Evolutionary conservation across 2,797 vertebrate genomes (phyloP), one percentile per base, ranked within the genome.

Genomic region (Pachyuromys duprasi): DNA sequence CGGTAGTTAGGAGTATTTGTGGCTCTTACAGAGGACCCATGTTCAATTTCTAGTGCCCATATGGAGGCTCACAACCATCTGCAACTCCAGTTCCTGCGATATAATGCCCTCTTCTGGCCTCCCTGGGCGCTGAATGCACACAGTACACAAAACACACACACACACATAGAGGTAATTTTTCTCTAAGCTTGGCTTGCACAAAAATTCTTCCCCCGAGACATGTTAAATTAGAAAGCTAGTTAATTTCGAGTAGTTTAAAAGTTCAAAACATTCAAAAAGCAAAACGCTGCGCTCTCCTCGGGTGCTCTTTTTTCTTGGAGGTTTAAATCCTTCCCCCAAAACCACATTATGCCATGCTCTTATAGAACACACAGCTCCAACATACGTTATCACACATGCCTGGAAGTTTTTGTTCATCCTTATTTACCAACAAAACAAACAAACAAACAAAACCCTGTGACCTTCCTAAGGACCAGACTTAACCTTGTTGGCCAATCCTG

Each of bases 241-340:
- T 69, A 9, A 75, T 55, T 84, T 39, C n/a, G 53, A 70, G 60
- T 70, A 90, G 24, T 80, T 84, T 57, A 76, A 95, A 94, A 84
- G n/a, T 42, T 96, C 49, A 79, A 79, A 95, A 70, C 0, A 62
- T 57, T 26, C 36, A 75, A 42, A 39, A 87, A 69, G 24, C 13
- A 84, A 81, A 86, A 67, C 22, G 36, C 1, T 39, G 24, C 3
- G 80, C 49, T 79, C 63, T 39, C 39, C 3, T 31, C 39, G 11
- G 13, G 5, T 39, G 6, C 31, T 88, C 72, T 93, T 83, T 74
- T 87, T 93, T 70, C 72, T 42, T 1, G 60, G 67, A 45, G 24
- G 8, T 49, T 57, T 55, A 74, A 81, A 24, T 55, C 62, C 62
- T 95, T 39, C 55, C 49, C n/a, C 15, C 60, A 4, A 17, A 65